Conservation (phyloP, 2,888 invertebrate species). For the Tetranychus piercei region DNA sequence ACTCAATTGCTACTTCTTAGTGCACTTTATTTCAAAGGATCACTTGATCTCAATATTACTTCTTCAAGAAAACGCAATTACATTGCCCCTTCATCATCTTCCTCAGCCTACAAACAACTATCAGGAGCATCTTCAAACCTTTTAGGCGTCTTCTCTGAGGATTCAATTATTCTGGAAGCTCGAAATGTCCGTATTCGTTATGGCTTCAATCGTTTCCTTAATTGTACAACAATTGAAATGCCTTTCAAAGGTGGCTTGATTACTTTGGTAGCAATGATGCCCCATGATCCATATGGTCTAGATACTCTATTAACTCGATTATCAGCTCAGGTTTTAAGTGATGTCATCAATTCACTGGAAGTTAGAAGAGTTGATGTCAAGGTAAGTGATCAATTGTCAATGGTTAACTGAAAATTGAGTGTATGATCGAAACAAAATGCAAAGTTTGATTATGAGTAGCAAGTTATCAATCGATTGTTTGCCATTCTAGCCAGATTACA, state of each 20-base stretch:
- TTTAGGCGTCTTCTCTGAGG: background rate
- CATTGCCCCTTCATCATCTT: background rate
- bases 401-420: background rate
- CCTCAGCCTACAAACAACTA: constrained; percentile 3
- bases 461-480: too few relatives aligned
- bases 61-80: constrained; percentile 5
- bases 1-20: constrained; percentile 26
- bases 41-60: constrained; percentile 21
- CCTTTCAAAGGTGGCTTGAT: constrained; percentile 27
- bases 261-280: constrained; percentile 25
- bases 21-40: constrained; percentile 24
- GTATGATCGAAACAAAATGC: background rate
- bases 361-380: constrained; percentile 26
- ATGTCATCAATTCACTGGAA: constrained; percentile 26
- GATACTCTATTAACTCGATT: constrained; percentile 25
- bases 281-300: constrained; percentile 25
- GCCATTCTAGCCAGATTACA: too few relatives aligned
- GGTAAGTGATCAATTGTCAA: constrained; percentile 20
- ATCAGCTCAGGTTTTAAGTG: constrained; percentile 26
- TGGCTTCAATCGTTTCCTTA: constrained; percentile 25
- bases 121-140: background rate
- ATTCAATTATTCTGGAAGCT: constrained; percentile 8
- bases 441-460: background rate
- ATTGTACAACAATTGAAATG: constrained; percentile 27
- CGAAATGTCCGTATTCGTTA: constrained; percentile 24